These are phyloP conservation scores for Automeris io DNA, from an alignment of 2,888 invertebrate genomes.

Conservation along the genomic window DNA sequence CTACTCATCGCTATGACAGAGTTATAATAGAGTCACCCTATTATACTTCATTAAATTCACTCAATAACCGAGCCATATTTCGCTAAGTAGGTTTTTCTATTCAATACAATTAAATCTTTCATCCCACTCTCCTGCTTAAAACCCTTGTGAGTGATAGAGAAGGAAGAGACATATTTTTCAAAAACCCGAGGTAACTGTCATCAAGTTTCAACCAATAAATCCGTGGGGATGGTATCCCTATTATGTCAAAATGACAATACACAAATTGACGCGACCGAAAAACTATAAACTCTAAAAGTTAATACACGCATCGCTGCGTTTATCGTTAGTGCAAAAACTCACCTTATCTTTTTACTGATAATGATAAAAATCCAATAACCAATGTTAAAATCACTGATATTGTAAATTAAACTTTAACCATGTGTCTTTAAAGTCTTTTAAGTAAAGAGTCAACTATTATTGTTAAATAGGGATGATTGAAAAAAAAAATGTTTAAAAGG, in stretches of 20 bases:
- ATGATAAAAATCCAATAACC: neutral
- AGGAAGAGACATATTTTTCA: constrained; percentile 38
- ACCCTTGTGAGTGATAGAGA: constrained; percentile 28
- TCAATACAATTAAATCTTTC: constrained; percentile 23
- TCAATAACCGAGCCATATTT: constrained; percentile 57
- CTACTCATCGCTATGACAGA: constrained; percentile 29
- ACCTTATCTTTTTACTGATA: constrained; percentile 10
- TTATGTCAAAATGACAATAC: constrained; percentile 75
- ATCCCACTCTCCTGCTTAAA: constrained; percentile 23
- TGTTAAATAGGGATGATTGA: constrained; percentile 39
- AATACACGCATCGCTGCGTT: constrained; percentile 29
- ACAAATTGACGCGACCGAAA: constrained; percentile 74
- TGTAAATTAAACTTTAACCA: neutral
- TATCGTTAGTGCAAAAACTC: constrained; percentile 9
- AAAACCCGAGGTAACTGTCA: constrained; percentile 61
- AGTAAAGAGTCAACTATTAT: constrained; percentile 18
- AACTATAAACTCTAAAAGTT: constrained; percentile 70
- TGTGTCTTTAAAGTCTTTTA: constrained; percentile 21
- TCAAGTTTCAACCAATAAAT: constrained; percentile 70
- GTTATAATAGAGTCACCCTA: constrained; percentile 50
- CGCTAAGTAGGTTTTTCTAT: constrained; percentile 61
- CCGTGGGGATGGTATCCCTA: constrained; percentile 67
- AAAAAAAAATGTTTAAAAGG: constrained; percentile 58
- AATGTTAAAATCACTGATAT: neutral
- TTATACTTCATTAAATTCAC: constrained; percentile 66